phyloP scores from a whole-genome alignment of 2,113 vertebrate species.

The Pluvialis apricaria region DNA sequence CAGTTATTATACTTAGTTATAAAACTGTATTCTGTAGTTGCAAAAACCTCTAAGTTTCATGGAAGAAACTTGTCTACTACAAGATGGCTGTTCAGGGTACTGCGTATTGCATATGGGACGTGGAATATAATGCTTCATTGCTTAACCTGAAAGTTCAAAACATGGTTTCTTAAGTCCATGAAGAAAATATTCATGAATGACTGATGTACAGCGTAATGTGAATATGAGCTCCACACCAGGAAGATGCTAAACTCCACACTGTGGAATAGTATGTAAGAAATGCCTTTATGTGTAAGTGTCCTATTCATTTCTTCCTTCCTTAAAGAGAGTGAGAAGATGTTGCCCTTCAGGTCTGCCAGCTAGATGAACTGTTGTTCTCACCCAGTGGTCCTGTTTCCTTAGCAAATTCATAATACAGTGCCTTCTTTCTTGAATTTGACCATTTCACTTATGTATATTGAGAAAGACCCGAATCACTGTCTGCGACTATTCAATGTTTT shows the following conservation, averaged over 20 bases:
- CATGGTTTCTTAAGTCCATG: not conserved
- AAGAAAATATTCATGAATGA: not conserved
- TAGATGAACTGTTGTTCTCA: not conserved
- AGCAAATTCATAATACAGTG: not conserved
- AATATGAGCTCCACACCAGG: not conserved
- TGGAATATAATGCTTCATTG: not conserved
- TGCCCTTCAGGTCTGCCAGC: not conserved
- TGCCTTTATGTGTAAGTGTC: not conserved
- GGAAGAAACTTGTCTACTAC: not conserved
- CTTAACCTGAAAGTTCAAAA: not conserved
- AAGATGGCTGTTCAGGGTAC: not conserved
- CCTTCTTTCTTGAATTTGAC: not conserved
- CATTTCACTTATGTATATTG: not conserved
- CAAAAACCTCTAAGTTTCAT: not conserved
- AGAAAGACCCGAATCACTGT: not conserved
- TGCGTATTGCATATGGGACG: not conserved
- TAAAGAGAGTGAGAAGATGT: not conserved
- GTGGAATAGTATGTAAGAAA: not conserved
- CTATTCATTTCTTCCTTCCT: not conserved
- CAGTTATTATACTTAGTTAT: not conserved
- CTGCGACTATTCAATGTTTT: accelerated
- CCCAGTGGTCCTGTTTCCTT: not conserved
- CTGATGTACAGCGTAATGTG: not conserved
- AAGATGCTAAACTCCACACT: not conserved
- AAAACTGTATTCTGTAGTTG: not conserved